Percentiles rank a stretch among this genome's conserved stretches.
Evolutionary conservation across 2,888 invertebrate species (phyloP).

Genomic region (Drosophila emarginata): DNA sequence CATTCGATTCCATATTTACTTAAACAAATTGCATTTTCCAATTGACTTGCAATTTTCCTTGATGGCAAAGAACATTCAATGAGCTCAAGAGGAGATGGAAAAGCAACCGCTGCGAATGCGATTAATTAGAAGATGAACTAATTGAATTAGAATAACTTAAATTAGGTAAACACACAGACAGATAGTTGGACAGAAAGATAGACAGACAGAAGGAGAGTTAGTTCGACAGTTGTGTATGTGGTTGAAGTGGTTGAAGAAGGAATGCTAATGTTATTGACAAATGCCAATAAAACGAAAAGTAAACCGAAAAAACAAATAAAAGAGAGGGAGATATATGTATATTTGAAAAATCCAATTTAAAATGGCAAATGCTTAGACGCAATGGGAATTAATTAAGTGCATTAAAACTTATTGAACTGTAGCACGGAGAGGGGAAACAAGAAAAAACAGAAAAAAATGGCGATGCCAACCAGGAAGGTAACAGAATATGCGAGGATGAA

Average conservation of each 20-base stretch:
- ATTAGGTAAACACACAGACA: conserved; percentile 66
- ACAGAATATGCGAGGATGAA: not conserved
- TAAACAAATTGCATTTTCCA: conserved; percentile 71
- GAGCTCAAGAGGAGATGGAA: not conserved
- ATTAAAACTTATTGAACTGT: conserved; percentile 77
- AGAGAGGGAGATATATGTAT: conserved; percentile 42
- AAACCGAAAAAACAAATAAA: conserved; percentile 10
- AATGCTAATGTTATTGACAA: conserved; percentile 66
- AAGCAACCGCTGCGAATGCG: conserved; percentile 42
- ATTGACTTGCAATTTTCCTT: conserved; percentile 58
- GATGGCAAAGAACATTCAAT: conserved; percentile 18
- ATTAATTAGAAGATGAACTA: conserved; percentile 73
- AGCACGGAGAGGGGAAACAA: conserved; percentile 21
- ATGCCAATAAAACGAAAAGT: conserved; percentile 35
- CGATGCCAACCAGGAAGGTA: not conserved
- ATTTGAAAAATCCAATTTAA: conserved; percentile 66
- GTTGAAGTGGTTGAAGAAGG: conserved; percentile 16
- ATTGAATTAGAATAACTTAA: conserved; percentile 78
- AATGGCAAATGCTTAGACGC: conserved; percentile 54
- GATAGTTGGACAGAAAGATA: conserved; percentile 43
- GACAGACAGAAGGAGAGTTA: conserved; percentile 43
- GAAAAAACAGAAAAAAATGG: not conserved
- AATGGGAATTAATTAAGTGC: conserved; percentile 75
- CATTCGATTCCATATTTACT: conserved; percentile 52
- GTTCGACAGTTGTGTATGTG: not conserved